phyloP scores from a whole-genome alignment of 2,888 invertebrate species.

The Lamellibrachia columna region DNA sequence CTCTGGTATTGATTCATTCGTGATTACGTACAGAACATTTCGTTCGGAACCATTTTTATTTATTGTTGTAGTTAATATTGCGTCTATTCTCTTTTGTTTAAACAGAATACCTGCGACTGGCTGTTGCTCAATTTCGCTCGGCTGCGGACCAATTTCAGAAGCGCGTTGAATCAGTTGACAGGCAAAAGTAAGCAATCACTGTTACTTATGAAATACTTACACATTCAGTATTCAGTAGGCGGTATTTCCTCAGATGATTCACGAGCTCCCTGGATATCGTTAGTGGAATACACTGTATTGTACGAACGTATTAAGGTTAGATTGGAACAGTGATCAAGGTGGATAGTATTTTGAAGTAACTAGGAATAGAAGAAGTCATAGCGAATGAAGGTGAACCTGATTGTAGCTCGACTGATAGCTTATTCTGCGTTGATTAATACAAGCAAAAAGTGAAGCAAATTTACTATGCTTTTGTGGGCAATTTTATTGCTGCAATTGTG shows the following conservation, averaged over 20 bases:
- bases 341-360: no score
- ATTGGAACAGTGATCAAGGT: no score
- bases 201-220: not conserved
- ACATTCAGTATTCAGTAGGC: not conserved
- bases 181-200: constrained; percentile 26
- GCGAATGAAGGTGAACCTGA: no score
- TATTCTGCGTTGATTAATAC: no score
- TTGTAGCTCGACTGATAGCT: no score
- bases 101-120: constrained; percentile 38
- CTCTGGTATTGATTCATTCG: no score
- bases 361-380: no score
- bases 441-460: no score
- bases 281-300: not conserved
- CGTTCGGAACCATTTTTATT: not conserved
- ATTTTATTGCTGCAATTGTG: no score
- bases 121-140: constrained; percentile 38
- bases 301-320: not conserved
- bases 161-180: constrained; percentile 30
- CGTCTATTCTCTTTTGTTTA: not conserved
- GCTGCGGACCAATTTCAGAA: constrained; percentile 37
- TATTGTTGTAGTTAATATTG: not conserved
- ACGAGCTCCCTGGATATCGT: not conserved
- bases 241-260: not conserved
- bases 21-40: not conserved
- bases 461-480: no score